Conservation (phyloP, 1,140 invertebrate genomes). For the Scaptodrosophila lebanonensis region DNA sequence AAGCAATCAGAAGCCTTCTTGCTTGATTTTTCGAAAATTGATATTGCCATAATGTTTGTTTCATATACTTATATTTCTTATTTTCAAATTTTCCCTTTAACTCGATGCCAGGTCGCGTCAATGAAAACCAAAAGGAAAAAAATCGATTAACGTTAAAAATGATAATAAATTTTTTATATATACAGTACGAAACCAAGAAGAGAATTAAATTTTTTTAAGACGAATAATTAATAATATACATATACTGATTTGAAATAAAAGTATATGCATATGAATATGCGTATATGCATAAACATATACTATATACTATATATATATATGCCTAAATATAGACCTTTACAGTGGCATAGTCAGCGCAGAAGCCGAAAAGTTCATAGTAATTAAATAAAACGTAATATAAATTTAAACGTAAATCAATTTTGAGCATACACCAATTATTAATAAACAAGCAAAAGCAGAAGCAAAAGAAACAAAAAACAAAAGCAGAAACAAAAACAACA, state of each 20-base stretch:
- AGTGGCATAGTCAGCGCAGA: conserved; percentile 47
- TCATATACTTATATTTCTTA: no score
- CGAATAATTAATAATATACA: conserved; percentile 38
- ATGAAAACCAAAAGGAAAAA: not conserved
- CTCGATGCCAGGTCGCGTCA: conserved; percentile 45
- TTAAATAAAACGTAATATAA: conserved; percentile 29
- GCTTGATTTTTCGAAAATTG: no score
- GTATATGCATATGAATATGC: no score
- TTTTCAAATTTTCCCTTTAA: conserved; percentile 13
- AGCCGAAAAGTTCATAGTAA: conserved; percentile 48
- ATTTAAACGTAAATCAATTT: conserved; percentile 38
- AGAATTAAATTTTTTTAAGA: conserved; percentile 11
- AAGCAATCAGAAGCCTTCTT: conserved; percentile 36
- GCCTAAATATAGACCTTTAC: conserved; percentile 36
- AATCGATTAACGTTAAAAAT: conserved; percentile 55
- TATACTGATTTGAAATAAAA: no score
- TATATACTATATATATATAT: conserved; percentile 14
- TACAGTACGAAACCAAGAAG: conserved; percentile 10
- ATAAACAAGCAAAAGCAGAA: no score
- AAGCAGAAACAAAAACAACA: no score
- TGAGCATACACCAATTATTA: conserved; percentile 64
- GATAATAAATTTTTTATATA: conserved; percentile 74
- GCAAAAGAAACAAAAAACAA: no score
- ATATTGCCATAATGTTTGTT: no score
- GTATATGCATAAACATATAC: conserved; percentile 6